A percentile compares a stretch with the other conserved stretches of the same genome.
Evolutionary conservation across 23 tunicate species (phyloP).

Genomic region (Phallusia fumigata): DNA sequence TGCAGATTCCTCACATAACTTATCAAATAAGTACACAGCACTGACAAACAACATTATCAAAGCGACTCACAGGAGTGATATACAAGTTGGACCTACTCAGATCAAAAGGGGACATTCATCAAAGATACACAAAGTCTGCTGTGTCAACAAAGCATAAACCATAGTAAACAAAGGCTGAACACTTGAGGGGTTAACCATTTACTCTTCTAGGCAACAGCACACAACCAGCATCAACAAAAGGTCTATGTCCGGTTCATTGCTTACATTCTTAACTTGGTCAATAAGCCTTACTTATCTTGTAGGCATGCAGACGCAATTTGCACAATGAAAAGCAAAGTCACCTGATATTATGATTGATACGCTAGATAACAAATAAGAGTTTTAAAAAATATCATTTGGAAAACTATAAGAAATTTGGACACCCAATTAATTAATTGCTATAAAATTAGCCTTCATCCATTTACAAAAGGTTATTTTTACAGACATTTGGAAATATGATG

Average conservation of each 20-base stretch:
- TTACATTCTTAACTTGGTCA: background rate
- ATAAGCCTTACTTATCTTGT: background rate
- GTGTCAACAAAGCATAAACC: background rate
- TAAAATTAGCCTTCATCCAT: background rate
- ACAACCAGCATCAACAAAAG: constrained; percentile 3
- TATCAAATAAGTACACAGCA: background rate
- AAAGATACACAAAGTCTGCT: background rate
- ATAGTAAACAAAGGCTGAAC: background rate
- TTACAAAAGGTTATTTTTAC: background rate
- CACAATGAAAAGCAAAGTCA: too few species aligned
- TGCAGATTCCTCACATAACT: background rate
- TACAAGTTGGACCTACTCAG: background rate
- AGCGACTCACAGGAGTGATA: background rate
- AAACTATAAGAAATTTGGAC: too few species aligned
- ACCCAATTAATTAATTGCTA: background rate
- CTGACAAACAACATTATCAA: background rate
- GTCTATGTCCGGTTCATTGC: background rate
- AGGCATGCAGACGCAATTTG: too few species aligned
- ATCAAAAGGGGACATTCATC: background rate
- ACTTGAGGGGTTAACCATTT: background rate
- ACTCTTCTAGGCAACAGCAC: background rate
- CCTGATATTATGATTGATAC: too few species aligned
- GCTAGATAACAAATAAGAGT: too few species aligned
- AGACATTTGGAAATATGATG: too few species aligned
- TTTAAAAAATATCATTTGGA: too few species aligned